A percentile compares a stretch with the other conserved stretches of the same genome.
Evolutionary conservation across 2,113 vertebrate species (phyloP).

Genomic region (Grantiella picta): DNA sequence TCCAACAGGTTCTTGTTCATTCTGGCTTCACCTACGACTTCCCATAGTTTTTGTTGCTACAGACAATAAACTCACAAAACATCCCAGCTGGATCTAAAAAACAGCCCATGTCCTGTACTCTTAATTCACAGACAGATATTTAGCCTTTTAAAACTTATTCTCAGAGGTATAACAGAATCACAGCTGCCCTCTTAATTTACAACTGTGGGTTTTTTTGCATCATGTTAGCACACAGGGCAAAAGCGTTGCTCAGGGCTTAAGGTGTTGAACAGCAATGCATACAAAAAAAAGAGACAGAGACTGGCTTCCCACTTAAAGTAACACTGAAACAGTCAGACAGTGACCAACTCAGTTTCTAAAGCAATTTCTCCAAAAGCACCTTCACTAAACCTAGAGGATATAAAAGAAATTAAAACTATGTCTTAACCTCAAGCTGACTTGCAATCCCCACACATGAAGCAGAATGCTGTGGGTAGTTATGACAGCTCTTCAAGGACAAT

Average conservation of each 20-base stretch:
- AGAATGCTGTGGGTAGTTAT: background rate
- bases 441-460: fast-evolving
- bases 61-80: background rate
- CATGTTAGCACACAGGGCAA: background rate
- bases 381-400: background rate
- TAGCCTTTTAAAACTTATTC: background rate
- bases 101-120: background rate
- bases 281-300: background rate
- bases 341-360: background rate
- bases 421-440: background rate
- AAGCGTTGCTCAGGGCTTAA: background rate
- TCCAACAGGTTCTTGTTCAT: background rate
- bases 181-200: background rate
- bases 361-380: background rate
- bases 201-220: background rate
- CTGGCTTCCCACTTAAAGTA: background rate
- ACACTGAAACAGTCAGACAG: background rate
- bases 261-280: background rate
- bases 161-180: background rate
- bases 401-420: background rate
- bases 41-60: background rate
- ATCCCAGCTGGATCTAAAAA: background rate
- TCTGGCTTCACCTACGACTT: background rate
- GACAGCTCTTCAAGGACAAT: background rate
- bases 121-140: constrained; percentile 5